Base-by-base conservation (phyloP, 2,888 invertebrate species). In the Muscina levida region DNA sequence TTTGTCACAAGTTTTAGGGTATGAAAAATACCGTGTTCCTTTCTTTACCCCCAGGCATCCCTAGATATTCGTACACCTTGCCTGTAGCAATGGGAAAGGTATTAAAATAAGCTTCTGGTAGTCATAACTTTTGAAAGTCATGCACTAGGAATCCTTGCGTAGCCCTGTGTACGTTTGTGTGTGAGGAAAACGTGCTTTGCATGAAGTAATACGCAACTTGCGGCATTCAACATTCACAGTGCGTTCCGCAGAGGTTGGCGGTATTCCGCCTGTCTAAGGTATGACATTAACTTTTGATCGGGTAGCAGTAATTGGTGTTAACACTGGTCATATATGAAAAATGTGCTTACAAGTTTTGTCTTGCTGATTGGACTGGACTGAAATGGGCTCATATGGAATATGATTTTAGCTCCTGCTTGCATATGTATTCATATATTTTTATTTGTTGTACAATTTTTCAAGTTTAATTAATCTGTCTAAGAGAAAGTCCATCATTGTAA, bases 1-100 rank as follows among this genome's bases (percentile, higher is more conserved):
- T 73, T 80, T 67, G 77, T 77, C 80, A 80, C 71, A 80, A 80
- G 73, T 77, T 70, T 77, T 59, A 15, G 66, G 37, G 8, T 31
- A 19, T 8, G 1, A 0, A 31, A 17, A 37, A 31, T 31, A 17
- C 59, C 10, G 31, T 15, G 19, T 1, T 2, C 37, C 19, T 22
- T 53, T 22, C 11, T 48, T 10, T 8, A 8, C 24, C 57, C 37
- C 8, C 31, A 13, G n/a, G 15, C 57, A 57, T 15, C 22, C 37
- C 17, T 5, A 31, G 8, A 31, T 31, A 8, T 8, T 31, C 31
- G 31, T n/a, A n/a, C 19, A 22, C 53, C 24, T 53, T n/a, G 24
- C 24, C 42, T 26, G n/a, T 1, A 44, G 44, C 22, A 44, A 24
- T 46, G 66, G 11, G 31, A 59, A 62, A 22, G 75, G 59, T 53